phyloP scores from a whole-genome alignment of 2,888 invertebrate genomes.

The Pollenia angustigena region DNA sequence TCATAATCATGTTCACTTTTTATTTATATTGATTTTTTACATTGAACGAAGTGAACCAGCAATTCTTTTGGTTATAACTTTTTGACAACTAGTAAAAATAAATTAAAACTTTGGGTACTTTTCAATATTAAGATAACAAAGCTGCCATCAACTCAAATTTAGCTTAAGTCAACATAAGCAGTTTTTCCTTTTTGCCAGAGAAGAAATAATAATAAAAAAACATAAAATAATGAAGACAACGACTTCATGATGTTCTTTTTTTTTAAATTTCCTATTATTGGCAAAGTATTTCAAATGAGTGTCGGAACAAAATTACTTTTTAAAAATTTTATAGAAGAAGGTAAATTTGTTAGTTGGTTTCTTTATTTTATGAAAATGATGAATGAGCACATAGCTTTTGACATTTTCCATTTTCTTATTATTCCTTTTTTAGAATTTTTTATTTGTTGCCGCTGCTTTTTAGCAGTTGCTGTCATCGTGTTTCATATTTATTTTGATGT shows the following conservation, averaged over 20 bases:
- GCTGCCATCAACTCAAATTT: too few species aligned
- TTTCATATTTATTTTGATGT: conserved; percentile 12
- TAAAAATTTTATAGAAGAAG: neutral
- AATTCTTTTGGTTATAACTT: too few species aligned
- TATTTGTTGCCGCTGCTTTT: conserved; percentile 1
- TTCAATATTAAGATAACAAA: too few species aligned
- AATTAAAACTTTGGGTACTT: too few species aligned
- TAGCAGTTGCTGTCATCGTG: neutral
- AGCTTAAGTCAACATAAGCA: too few species aligned
- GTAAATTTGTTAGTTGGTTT: neutral
- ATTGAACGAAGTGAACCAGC: too few species aligned
- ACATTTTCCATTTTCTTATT: conserved; percentile 12
- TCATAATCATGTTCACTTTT: too few species aligned
- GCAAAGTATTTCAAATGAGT: neutral
- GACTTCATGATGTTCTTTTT: conserved; percentile 33
- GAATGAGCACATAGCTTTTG: conserved; percentile 41
- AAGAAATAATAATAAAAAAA: neutral
- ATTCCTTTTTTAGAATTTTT: neutral
- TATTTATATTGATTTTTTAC: too few species aligned
- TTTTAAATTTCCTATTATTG: conserved; percentile 28
- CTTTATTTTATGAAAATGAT: conserved; percentile 1
- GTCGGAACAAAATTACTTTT: neutral
- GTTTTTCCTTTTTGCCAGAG: too few species aligned
- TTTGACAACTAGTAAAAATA: too few species aligned
- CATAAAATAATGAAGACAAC: conserved; percentile 24